Conservation (phyloP, 1,140 invertebrate species). For the Brachionus paranguensis region DNA sequence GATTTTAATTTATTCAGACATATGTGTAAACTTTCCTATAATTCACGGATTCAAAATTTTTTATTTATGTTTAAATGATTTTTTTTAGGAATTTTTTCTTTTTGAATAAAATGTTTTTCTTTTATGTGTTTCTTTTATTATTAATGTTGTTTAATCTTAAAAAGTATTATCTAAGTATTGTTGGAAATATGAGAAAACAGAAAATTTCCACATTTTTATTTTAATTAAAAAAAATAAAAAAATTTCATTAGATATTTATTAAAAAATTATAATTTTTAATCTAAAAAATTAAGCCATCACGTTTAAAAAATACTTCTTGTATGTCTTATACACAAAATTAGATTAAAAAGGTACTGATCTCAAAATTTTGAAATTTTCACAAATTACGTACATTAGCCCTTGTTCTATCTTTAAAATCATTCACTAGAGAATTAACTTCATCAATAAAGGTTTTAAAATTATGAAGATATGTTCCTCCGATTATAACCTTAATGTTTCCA, state of each 20-base stretch:
- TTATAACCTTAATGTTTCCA: conserved; percentile 6
- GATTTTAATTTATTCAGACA: no score
- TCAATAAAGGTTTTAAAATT: conserved; percentile 29
- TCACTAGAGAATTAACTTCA: background rate
- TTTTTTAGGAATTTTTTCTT: no score
- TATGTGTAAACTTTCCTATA: no score
- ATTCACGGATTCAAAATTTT: no score
- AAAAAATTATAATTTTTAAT: background rate
- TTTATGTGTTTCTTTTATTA: no score
- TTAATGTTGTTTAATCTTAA: no score
- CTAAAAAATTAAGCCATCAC: background rate
- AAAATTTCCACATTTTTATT: background rate
- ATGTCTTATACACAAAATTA: background rate
- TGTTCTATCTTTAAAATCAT: background rate
- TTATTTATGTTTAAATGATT: no score
- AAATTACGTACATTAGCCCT: background rate
- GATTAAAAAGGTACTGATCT: background rate
- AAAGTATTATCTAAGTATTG: no score
- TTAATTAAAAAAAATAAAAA: background rate
- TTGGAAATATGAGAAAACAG: background rate
- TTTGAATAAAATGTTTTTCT: no score
- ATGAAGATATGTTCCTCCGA: conserved; percentile 34
- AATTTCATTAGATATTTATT: background rate
- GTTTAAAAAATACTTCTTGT: background rate
- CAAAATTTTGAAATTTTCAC: background rate